Evolutionary conservation across 92 coral and sea anemone species (phyloP), one percentile per base, ranked within the genome.

Genomic region (Scolanthus callimorphus): DNA sequence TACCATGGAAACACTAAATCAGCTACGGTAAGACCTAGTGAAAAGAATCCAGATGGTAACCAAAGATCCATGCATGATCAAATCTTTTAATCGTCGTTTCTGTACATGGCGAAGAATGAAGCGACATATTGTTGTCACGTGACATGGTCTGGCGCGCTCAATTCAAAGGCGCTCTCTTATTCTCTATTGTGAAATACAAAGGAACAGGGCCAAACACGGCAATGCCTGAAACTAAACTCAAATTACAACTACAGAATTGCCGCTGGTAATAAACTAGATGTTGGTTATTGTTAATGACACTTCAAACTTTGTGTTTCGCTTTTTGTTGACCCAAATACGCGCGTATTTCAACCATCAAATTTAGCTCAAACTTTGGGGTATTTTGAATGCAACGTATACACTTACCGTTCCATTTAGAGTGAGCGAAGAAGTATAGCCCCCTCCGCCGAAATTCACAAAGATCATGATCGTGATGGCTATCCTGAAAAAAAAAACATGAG

Each of bases 1-100:
- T 62, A 91, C 97, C 98, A 92, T 19, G 98, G 96, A 57, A 92
- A 92, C 12, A 92, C 98, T 29, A 92, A 94, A 66, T 92, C 98
- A 20, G 96, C 98, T 3, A 89, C 98, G 47, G 95, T 90, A n/a
- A 92, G 57, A 0, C 98, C 98, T 92, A 12, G 73, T 52, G 13
- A 68, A 24, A 19, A 67, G 22, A 10, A 62, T 45, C 82, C 78
- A 76, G 1, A 17, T 10, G 22, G 29, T 24, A 4, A 4, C 11
- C 15, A 25, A 30, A 15, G 11, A 8, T 25, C 17, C 22, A 49
- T 29, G 44, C 57, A 9, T 6, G 4, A 46, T n/a, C n/a, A n/a
- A n/a, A n/a, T n/a, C n/a, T n/a, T n/a, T n/a, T n/a, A n/a, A n/a
- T n/a, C n/a, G n/a, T n/a, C n/a, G n/a, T n/a, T n/a, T n/a, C n/a